phyloP scores from a whole-genome alignment of 2,797 vertebrate genomes.

The Erpetoichthys calabaricus region DNA sequence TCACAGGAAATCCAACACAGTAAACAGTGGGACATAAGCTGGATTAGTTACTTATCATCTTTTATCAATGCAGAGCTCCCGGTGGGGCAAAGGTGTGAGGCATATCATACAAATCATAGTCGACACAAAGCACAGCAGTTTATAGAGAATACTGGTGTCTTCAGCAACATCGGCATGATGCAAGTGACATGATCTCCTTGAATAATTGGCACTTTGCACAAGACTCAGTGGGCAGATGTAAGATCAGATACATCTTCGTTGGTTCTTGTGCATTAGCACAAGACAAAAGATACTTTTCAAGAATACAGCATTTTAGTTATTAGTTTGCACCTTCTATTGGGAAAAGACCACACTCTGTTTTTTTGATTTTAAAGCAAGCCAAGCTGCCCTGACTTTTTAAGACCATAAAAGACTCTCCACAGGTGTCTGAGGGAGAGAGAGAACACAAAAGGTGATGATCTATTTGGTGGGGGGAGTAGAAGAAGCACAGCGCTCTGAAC shows the following conservation, averaged over 20 bases:
- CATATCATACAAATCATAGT: neutral
- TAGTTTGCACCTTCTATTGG: neutral
- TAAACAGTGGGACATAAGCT: neutral
- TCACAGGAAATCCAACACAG: too few species aligned
- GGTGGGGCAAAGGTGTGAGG: neutral
- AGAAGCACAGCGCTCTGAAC: neutral
- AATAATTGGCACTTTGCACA: too few species aligned
- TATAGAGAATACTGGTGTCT: neutral
- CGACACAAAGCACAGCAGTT: neutral
- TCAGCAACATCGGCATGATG: neutral
- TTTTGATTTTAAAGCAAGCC: neutral
- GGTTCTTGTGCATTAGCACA: too few species aligned
- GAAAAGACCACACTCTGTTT: neutral
- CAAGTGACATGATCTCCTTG: too few species aligned
- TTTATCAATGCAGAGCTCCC: constrained; percentile 1
- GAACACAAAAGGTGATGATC: constrained; percentile 3
- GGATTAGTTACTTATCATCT: neutral
- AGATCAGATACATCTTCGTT: too few species aligned
- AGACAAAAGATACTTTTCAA: neutral
- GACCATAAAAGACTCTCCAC: neutral
- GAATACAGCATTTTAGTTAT: neutral
- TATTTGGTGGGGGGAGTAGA: constrained; percentile 1
- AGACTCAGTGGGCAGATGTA: too few species aligned
- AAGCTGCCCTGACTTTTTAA: constrained; percentile 2
- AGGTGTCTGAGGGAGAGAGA: neutral